Evolutionary conservation across 2,888 invertebrate genomes (phyloP), one percentile per base, ranked within the genome.

Genomic region (Ormyrus rosae): DNA sequence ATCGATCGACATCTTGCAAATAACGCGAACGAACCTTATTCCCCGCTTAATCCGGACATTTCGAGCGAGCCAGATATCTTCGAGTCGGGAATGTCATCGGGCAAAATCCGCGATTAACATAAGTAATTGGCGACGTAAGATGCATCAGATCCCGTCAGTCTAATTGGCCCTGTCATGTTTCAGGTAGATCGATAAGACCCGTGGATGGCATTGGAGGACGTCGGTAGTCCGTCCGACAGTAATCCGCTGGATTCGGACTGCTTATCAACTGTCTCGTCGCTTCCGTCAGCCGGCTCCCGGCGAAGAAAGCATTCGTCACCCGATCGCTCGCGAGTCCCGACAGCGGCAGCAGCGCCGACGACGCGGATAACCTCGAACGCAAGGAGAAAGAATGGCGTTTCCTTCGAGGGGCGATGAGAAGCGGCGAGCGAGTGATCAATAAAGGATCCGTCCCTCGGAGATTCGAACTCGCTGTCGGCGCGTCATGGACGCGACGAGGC

Each of bases 401-500:
- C 13, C 13, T 13, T 61, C 34, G 48, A 65, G 11, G 13, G 67
- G 19, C 11, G 53, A 65, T 50, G 63, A 10, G n/a, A 63, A 58
- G n/a, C 9, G 19, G 8, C 56, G 68, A 70, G 56, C 61, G 34
- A 45, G 45, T 10, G 50, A 5, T 11, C 10, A 74, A 68, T 68
- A 73, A 61, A 61, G 4, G 61, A 55, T 63, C 61, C 53, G 48
- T n/a, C 58, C 61, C 46, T 34, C 60, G 46, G 55, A 68, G 34
- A 19, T 45, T 63, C n/a, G 50, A 63, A 61, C 53, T 61, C 55
- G 8, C 58, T 53, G n/a, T 13, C 4, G 8, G 4, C 48, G 74
- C 34, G 34, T 34, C 34, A 34, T 34, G 34, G 83, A 77, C 82
- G 78, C 78, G 65, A 81, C 69, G 69, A 81, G 78, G 80, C 67